Base-by-base conservation (phyloP, 2,113 vertebrate genomes). In the Buteo buteo region DNA sequence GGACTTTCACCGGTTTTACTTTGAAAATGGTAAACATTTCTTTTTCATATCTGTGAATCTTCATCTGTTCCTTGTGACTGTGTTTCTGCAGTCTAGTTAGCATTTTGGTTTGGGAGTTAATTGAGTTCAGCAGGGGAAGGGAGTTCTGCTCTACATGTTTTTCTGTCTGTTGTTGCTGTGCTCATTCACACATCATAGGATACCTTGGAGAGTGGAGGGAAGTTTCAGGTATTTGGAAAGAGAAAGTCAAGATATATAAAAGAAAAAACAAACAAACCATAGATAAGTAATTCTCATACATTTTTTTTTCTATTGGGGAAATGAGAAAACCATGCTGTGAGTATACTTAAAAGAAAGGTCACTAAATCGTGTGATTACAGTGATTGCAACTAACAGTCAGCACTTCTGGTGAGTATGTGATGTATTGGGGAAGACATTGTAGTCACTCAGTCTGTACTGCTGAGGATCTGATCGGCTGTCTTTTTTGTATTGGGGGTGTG, bases 1-100 rank as follows among this genome's bases (percentile, higher is more conserved):
- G 83, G 99, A 99, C 95, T 99, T 99, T 77, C 99, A 99, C 95
- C 98, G 99, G 82, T 99, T 99, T 98, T 99, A 99, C 98, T 99
- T 99, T 90, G 99, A 99, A 96, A 99, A 99, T 16, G 98, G 99
- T 99, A 98, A 88, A 69, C 78, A 24, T 28, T 77, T 36, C 17
- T 64, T 52, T 82, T 65, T 36, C 32, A 16, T 69, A 52, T 55
- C 12, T 1, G 11, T 36, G 1, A 42, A 13, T 71, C 83, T 86
- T 88, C 36, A n/a, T 25, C 50, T 77, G 31, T 62, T 82, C 66
- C 19, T 59, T 52, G 31, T 70, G 38, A n/a, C 32, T 70, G 38
- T 47, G 21, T 79, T 71, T 86, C 45, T 79, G 19, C 11, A 4
- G 32, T 78, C 47, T n/a, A 11, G 34, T 61, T 15, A 80, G 36